phyloP scores from a whole-genome alignment of 2,113 vertebrate genomes.

The Alouatta palliata region DNA sequence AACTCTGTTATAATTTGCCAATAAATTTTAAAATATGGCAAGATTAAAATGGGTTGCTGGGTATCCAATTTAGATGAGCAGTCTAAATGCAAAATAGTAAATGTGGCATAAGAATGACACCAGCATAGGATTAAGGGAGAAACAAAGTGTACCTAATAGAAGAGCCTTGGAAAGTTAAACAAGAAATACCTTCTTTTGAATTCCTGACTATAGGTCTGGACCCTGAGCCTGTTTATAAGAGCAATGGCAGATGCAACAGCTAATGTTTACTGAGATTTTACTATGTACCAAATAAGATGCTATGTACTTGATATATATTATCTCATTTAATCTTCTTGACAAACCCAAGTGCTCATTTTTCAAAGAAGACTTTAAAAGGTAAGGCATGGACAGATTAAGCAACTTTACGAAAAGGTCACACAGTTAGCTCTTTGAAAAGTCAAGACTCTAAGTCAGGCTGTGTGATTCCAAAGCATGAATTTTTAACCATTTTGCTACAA shows the following conservation, averaged over 20 bases:
- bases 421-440: background rate
- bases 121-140: background rate
- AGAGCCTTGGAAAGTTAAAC: background rate
- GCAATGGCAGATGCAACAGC: background rate
- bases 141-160: background rate
- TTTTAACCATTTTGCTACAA: slow-evolving; percentile 5
- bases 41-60: slow-evolving; percentile 48
- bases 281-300: background rate
- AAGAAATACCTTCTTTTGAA: background rate
- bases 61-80: background rate
- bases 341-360: background rate
- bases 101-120: background rate
- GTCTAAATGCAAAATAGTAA: background rate
- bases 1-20: slow-evolving; percentile 2
- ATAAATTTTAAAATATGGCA: background rate
- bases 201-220: background rate
- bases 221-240: background rate
- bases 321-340: slow-evolving; percentile 1
- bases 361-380: slow-evolving; percentile 2
- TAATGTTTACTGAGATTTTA: background rate
- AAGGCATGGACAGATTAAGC: background rate
- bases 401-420: slow-evolving; percentile 1
- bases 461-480: background rate
- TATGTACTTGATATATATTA: background rate
- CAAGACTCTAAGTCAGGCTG: background rate